phyloP scores from a whole-genome alignment of 2,888 invertebrate genomes.

The Athetis lepigone region DNA sequence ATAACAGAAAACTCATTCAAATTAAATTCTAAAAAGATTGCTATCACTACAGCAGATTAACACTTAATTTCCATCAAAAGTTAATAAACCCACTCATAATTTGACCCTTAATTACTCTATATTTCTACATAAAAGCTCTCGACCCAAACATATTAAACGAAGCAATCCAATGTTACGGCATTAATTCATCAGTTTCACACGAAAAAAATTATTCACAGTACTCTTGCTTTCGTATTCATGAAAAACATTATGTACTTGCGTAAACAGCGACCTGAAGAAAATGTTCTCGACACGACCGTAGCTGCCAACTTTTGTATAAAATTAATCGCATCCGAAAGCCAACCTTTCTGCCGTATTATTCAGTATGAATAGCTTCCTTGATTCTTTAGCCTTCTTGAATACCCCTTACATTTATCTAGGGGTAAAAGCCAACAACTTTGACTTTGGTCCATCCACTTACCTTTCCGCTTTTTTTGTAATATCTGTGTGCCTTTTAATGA shows the following conservation, averaged over 20 bases:
- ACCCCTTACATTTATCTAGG: conserved; percentile 51
- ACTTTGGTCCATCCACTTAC: conserved; percentile 45
- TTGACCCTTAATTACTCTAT: conserved; percentile 20
- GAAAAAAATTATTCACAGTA: conserved; percentile 52
- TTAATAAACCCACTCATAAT: conserved; percentile 8
- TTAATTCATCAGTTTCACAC: conserved; percentile 55
- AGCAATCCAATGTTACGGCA: conserved; percentile 46
- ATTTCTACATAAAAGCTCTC: conserved; percentile 21
- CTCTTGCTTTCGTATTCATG: conserved; percentile 58
- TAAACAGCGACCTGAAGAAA: conserved; percentile 35
- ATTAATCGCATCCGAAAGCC: conserved; percentile 43
- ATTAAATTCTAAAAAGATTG: background rate
- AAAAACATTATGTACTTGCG: conserved; percentile 53
- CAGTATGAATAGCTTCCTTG: conserved; percentile 44
- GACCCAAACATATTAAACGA: conserved; percentile 22
- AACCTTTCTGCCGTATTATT: conserved; percentile 33
- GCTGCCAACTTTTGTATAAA: conserved; percentile 42
- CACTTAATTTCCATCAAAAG: conserved; percentile 3
- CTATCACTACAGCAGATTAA: background rate
- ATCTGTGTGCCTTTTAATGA: conserved; percentile 40
- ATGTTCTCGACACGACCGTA: conserved; percentile 21
- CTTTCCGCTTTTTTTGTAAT: conserved; percentile 38
- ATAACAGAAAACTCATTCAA: background rate
- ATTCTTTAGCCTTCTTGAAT: conserved; percentile 32
- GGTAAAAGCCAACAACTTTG: conserved; percentile 39